Conservation (phyloP, 2,797 vertebrate genomes). For the Halcyon badia region DNA sequence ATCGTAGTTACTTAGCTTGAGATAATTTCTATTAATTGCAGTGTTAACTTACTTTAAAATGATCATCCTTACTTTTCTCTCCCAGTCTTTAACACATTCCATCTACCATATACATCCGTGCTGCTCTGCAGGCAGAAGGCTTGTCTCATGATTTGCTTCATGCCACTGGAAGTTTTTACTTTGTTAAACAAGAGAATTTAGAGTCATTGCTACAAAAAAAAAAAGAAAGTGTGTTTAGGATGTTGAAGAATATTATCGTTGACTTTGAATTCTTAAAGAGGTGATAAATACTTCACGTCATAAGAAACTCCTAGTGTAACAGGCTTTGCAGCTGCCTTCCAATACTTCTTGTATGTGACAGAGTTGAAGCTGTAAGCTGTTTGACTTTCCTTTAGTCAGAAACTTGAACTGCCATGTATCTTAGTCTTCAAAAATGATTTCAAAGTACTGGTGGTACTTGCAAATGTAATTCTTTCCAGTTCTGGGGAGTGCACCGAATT, state of each 20-base stretch:
- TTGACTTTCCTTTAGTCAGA: not conserved
- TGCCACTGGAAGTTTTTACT: not conserved
- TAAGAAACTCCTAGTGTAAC: not conserved
- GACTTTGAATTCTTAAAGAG: not conserved
- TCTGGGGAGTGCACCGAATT: not conserved
- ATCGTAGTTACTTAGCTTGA: not conserved
- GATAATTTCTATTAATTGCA: not conserved
- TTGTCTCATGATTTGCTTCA: not conserved
- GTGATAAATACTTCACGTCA: not conserved
- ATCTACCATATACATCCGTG: not conserved
- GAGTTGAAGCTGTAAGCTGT: not conserved
- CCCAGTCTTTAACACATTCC: not conserved
- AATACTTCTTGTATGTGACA: not conserved
- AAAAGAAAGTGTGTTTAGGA: not conserved
- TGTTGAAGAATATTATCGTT: not conserved
- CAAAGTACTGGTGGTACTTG: not conserved
- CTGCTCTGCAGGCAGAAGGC: not conserved
- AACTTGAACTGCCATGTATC: not conserved
- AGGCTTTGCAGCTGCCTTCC: not conserved
- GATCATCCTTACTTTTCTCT: not conserved
- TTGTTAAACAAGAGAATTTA: not conserved
- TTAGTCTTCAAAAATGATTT: not conserved
- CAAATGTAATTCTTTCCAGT: not conserved
- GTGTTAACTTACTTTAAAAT: not conserved
- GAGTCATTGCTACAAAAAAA: not conserved